phyloP scores from a whole-genome alignment of 2,888 invertebrate genomes.

The Diogma glabrata region DNA sequence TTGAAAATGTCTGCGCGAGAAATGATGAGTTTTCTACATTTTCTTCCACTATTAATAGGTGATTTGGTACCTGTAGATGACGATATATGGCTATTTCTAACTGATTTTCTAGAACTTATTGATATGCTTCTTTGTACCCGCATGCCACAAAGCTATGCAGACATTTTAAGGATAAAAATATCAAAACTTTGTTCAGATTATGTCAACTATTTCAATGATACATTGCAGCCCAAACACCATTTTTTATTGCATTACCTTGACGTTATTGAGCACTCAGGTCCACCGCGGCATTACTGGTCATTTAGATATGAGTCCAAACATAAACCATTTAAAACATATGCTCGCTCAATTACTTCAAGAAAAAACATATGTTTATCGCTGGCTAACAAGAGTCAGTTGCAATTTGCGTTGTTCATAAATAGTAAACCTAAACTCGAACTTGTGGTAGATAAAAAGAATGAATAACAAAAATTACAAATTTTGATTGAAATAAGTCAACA shows the following conservation, averaged over 20 bases:
- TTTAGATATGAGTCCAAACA: conserved; percentile 10
- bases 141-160: conserved; percentile 19
- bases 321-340: conserved; percentile 11
- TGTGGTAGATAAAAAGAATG: too few relatives aligned
- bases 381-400: conserved; percentile 9
- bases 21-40: background rate
- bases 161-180: conserved; percentile 19
- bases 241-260: conserved; percentile 9
- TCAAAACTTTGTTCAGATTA: background rate
- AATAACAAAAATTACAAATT: too few relatives aligned
- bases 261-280: conserved; percentile 6
- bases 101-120: background rate
- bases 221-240: conserved; percentile 10
- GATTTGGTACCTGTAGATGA: background rate
- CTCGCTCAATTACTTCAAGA: conserved; percentile 9
- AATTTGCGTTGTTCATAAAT: conserved; percentile 6
- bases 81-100: background rate
- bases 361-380: conserved; percentile 10
- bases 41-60: background rate
- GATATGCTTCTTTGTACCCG: background rate
- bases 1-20: background rate
- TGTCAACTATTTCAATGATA: conserved; percentile 4
- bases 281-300: conserved; percentile 8
- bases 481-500: too few relatives aligned
- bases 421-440: too few relatives aligned